A percentile compares a stretch with the other conserved stretches of the same genome.
Conservation (phyloP, 2,113 vertebrate genomes). For the Cephalopterus ornatus region DNA sequence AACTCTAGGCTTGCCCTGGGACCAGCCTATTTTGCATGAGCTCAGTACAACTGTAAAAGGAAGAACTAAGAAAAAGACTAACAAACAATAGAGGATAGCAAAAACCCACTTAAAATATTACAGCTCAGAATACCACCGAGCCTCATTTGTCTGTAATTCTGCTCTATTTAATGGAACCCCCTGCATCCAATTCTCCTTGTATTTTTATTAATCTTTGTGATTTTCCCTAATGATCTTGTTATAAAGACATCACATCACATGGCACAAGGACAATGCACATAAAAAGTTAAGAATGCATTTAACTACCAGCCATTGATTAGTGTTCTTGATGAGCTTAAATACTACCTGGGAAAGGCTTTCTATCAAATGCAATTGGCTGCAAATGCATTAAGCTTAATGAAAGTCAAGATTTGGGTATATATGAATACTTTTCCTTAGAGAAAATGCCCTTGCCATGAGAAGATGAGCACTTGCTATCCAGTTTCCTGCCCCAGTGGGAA, state of each 20-base stretch:
- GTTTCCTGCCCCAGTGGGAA: not conserved
- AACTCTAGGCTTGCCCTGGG: not conserved
- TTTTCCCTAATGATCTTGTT: not conserved
- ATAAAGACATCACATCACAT: conserved; percentile 24
- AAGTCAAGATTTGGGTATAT: not conserved
- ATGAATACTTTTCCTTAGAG: not conserved
- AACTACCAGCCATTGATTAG: not conserved
- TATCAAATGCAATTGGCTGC: conserved; percentile 21
- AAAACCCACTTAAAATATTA: not conserved
- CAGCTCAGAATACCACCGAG: not conserved
- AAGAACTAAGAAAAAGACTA: not conserved
- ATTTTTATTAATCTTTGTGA: conserved; percentile 38
- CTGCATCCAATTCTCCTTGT: not conserved
- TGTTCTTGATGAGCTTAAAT: conserved; percentile 21
- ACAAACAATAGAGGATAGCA: not conserved
- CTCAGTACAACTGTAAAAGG: not conserved
- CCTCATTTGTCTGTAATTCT: not conserved
- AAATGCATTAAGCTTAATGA: not conserved
- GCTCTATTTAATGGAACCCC: not conserved
- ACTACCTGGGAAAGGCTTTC: conserved; percentile 9
- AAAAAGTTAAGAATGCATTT: conserved; percentile 56
- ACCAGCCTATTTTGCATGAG: not conserved
- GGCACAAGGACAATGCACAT: conserved; percentile 20
- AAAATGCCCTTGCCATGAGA: conserved; percentile 7
- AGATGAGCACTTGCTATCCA: not conserved